Evolutionary conservation across 2,888 invertebrate species (phyloP), one percentile per base, ranked within the genome.

Genomic region (Eupithecia exiguata): DNA sequence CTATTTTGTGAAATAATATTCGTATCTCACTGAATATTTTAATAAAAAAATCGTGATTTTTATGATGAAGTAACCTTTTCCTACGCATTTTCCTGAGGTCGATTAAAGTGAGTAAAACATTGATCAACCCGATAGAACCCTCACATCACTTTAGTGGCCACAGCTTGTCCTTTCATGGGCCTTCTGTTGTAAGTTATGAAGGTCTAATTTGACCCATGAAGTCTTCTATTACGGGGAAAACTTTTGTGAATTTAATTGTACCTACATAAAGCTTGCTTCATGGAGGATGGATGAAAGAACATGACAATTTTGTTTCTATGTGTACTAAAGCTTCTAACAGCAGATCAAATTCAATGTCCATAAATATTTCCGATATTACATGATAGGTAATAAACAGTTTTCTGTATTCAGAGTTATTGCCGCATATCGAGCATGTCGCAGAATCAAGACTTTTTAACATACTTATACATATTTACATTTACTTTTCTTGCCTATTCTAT

Each of bases 171-270:
- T 25, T 38, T 69, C 49, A 49, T 68, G 30, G 49, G 16, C 36
- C 63, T 62, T 9, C 35, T 18, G 30, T 35, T 35, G 30, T 30
- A 62, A 62, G 18, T 35, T 62, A 35, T 62, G 35, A n/a, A 62
- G 62, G 62, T 62, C 62, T 62, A 35, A 62, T 62, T 35, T 35
- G 70, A 75, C 76, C 71, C 71, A 77, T 74, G 76, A 68, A 75
- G 58, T 65, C 70, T 78, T 79, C 72, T 70, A 76, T 69, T 75
- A 69, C 40, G 74, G 72, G 71, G 30, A 30, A 74, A 76, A 70
- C 65, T 49, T 38, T 21, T 21, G 63, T 38, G 63, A 21, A 35
- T 53, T 18, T 46, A 40, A 36, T 53, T 49, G 65, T 68, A 68
- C 76, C 76, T 70, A 74, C 43, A 72, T 49, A 40, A 4, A 12